Evolutionary conservation across 1,140 invertebrate genomes (phyloP).

Genomic region (Lepidurus apus): DNA sequence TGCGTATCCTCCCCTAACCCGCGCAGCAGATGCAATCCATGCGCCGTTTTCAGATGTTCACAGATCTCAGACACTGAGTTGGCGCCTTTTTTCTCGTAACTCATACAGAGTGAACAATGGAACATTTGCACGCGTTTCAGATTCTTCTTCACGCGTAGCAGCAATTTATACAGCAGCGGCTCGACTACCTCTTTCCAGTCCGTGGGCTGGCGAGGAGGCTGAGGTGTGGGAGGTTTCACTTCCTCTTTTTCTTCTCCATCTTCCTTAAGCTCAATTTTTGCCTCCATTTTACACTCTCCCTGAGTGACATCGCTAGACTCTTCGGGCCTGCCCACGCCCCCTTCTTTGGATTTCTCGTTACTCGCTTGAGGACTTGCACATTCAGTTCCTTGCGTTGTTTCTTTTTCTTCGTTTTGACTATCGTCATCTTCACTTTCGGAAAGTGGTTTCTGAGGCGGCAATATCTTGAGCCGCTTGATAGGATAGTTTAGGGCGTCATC

Average conservation of each 20-base stretch:
- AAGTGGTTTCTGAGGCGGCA: not conserved
- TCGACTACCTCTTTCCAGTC: slow-evolving; percentile 34
- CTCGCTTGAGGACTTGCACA: slow-evolving; percentile 10
- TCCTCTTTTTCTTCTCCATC: not conserved
- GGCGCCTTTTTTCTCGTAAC: slow-evolving; percentile 30
- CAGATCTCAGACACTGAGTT: slow-evolving; percentile 31
- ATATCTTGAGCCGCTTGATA: not conserved
- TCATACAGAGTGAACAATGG: slow-evolving; percentile 29
- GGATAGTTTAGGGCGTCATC: not conserved
- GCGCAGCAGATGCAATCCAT: slow-evolving; percentile 32
- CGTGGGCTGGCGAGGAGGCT: slow-evolving; percentile 28
- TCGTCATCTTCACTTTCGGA: slow-evolving; percentile 1
- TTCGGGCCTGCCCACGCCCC: slow-evolving; percentile 2
- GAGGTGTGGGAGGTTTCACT: slow-evolving; percentile 26
- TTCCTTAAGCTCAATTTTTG: slow-evolving; percentile 4
- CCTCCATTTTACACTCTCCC: slow-evolving; percentile 22
- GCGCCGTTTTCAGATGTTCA: slow-evolving; percentile 32
- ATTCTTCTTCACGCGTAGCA: slow-evolving; percentile 34
- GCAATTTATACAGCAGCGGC: slow-evolving; percentile 33
- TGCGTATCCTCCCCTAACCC: slow-evolving; percentile 34
- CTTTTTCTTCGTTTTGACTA: not conserved
- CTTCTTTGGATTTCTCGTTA: slow-evolving; percentile 24
- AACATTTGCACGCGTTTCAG: slow-evolving; percentile 24
- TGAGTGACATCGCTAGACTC: slow-evolving; percentile 22
- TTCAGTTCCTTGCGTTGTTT: not conserved